phyloP scores from a whole-genome alignment of 2,113 vertebrate genomes.

The Protobothrops mucrosquamatus region DNA sequence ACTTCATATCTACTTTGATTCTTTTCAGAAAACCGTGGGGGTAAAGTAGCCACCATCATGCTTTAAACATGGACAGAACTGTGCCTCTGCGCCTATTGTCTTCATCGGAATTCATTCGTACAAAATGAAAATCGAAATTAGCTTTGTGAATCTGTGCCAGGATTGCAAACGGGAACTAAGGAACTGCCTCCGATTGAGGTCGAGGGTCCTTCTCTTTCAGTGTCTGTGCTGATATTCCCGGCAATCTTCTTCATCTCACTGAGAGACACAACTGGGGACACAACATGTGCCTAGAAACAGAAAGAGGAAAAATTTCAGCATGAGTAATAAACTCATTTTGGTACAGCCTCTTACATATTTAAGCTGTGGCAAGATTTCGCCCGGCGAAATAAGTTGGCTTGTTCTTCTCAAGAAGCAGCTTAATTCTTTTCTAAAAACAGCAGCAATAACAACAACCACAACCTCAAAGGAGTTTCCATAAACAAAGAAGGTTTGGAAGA shows the following conservation, averaged over 20 bases:
- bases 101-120: background rate
- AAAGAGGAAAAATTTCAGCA: no score
- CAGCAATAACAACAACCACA: no score
- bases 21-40: background rate
- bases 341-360: background rate
- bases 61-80: background rate
- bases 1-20: background rate
- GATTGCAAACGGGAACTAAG: background rate
- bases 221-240: no score
- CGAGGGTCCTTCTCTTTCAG: background rate
- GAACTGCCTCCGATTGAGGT: background rate
- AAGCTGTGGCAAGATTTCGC: background rate
- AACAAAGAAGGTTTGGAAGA: background rate
- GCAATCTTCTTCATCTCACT: background rate
- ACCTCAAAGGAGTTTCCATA: background rate
- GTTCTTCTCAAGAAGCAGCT: background rate
- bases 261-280: background rate
- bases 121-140: background rate
- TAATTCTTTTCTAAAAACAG: background rate
- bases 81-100: background rate
- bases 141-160: background rate
- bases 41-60: background rate
- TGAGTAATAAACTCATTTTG: background rate
- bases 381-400: background rate
- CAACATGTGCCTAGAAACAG: no score